Conservation (phyloP, 1,140 invertebrate genomes). For the Trichonephila clavata region DNA sequence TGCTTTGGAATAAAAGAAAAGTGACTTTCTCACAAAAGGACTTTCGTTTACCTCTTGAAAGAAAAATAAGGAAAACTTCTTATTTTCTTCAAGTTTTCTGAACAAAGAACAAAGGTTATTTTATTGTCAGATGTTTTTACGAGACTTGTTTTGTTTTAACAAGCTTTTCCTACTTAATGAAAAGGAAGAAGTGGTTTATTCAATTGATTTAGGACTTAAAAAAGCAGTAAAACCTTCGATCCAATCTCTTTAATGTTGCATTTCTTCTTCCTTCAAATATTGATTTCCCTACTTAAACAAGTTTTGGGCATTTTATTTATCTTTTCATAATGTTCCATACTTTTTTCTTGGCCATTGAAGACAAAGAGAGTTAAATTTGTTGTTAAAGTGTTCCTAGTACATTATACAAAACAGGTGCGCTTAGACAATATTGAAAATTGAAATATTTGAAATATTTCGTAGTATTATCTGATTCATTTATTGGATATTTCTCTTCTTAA, state of each 20-base stretch:
- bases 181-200: not conserved
- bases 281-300: not conserved
- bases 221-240: not conserved
- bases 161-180: slow-evolving; percentile 7
- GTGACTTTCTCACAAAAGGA: not conserved
- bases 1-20: not conserved
- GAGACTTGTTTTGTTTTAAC: not conserved
- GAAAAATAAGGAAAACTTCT: not conserved
- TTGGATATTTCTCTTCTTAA: too few relatives aligned
- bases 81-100: not conserved
- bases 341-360: not conserved
- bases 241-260: not conserved
- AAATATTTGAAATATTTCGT: too few relatives aligned
- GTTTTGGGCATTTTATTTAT: not conserved
- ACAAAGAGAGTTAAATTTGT: too few relatives aligned
- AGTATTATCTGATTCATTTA: too few relatives aligned
- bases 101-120: not conserved
- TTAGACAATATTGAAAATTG: too few relatives aligned
- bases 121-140: not conserved
- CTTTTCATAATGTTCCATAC: not conserved
- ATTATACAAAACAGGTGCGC: too few relatives aligned
- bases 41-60: not conserved
- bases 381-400: not conserved
- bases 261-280: not conserved
- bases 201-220: not conserved